Conservation (phyloP, 1,140 invertebrate genomes). For the Caenorhabditis remanei region DNA sequence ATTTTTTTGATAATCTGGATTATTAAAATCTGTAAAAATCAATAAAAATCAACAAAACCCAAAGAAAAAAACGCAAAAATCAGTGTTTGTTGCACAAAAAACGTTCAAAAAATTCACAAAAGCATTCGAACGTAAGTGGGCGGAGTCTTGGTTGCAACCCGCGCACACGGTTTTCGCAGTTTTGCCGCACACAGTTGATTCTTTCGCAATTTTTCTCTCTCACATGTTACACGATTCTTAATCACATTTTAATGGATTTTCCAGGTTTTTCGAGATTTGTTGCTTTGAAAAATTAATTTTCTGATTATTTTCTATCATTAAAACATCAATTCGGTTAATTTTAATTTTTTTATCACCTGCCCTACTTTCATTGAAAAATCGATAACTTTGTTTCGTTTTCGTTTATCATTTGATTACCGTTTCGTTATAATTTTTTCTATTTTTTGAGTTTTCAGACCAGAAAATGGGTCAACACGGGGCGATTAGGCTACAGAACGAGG, state of each 20-base stretch:
- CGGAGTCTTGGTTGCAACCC: not conserved
- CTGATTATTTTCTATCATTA: not conserved
- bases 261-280: not conserved
- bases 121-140: not conserved
- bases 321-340: not conserved
- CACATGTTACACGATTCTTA: not conserved
- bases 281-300: not conserved
- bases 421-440: not conserved
- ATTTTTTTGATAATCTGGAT: too few species aligned
- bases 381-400: not conserved
- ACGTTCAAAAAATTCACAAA: not conserved
- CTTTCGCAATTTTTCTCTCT: not conserved
- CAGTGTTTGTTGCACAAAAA: not conserved
- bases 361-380: not conserved
- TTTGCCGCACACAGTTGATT: not conserved
- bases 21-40: not conserved
- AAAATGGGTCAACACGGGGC: slow-evolving; percentile 54
- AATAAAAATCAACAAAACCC: not conserved
- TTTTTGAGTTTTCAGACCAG: not conserved
- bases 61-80: not conserved
- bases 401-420: not conserved
- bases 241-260: not conserved
- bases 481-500: slow-evolving; percentile 55
- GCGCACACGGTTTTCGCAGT: not conserved
- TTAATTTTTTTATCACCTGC: not conserved